These are phyloP conservation scores for Pseudobourletiella spinata DNA, from an alignment of 1,140 invertebrate genomes.

Conservation along the genomic window DNA sequence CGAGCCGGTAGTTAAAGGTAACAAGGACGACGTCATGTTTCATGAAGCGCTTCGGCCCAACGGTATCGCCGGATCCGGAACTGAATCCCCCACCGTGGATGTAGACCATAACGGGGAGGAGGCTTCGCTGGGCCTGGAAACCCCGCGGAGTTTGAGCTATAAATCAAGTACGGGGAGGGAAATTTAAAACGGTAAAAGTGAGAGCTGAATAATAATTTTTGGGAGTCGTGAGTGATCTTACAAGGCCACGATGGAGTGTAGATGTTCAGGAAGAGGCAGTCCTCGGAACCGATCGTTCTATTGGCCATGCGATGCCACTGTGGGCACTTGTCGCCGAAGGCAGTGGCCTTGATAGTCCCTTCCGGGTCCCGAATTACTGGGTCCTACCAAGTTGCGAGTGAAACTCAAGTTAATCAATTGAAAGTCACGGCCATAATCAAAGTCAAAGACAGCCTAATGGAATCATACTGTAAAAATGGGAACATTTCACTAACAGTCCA, in stretches of 20 bases:
- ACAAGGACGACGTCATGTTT: conserved; percentile 46
- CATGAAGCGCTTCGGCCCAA: conserved; percentile 36
- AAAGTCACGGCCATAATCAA: too few relatives aligned
- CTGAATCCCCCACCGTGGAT: conserved; percentile 37
- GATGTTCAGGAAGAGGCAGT: conserved; percentile 22
- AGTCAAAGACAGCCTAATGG: too few relatives aligned
- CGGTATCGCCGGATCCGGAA: conserved; percentile 23
- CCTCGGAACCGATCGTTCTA: conserved; percentile 11
- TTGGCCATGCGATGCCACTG: conserved; percentile 8
- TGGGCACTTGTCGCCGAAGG: conserved; percentile 12
- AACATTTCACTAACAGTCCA: too few relatives aligned
- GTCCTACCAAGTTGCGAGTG: too few relatives aligned
- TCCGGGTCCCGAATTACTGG: conserved; percentile 12
- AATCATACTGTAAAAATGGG: too few relatives aligned
- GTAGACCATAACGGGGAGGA: conserved; percentile 30
- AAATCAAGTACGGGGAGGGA: not conserved
- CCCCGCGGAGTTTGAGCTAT: not conserved
- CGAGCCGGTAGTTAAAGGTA: conserved; percentile 48
- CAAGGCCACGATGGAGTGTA: conserved; percentile 8
- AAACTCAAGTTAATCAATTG: too few relatives aligned
- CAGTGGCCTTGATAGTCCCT: conserved; percentile 6
- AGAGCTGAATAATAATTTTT: not conserved
- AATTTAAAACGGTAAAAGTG: not conserved
- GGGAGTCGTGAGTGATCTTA: not conserved
- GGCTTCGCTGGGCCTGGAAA: conserved; percentile 15